A percentile compares a stretch with the other conserved stretches of the same genome.
Conservation (phyloP, 2,888 invertebrate genomes). For the Nudaria mundana region DNA sequence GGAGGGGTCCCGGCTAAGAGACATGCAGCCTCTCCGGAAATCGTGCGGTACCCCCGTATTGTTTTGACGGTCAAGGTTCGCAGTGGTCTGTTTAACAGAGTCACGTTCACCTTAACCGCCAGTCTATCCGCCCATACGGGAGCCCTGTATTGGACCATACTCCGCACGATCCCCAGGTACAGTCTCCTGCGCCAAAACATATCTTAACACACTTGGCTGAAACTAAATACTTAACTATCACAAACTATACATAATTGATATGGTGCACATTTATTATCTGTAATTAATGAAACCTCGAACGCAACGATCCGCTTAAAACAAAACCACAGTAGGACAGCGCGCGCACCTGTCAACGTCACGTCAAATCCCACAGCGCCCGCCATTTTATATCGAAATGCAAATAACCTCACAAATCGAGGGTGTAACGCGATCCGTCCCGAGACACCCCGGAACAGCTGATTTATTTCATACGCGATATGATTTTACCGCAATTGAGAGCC, state of each 20-base stretch:
- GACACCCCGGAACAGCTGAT: conserved; percentile 64
- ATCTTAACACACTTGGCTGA: too few species aligned
- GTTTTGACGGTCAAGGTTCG: too few species aligned
- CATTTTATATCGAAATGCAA: conserved; percentile 74
- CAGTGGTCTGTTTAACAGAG: too few species aligned
- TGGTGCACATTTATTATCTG: conserved; percentile 9
- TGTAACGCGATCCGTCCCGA: conserved; percentile 67
- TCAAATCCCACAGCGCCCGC: conserved; percentile 62
- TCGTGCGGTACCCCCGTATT: too few species aligned
- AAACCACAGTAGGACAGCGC: conserved; percentile 47
- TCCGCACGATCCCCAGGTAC: too few species aligned
- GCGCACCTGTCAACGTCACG: conserved; percentile 70
- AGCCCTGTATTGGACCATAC: too few species aligned
- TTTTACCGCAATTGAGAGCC: conserved; percentile 68
- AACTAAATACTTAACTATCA: too few species aligned
- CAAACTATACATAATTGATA: neutral
- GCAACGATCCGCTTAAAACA: conserved; percentile 45
- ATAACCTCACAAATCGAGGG: conserved; percentile 70
- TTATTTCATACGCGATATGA: conserved; percentile 76
- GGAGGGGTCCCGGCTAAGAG: too few species aligned
- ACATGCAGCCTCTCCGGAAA: too few species aligned
- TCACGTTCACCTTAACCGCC: too few species aligned
- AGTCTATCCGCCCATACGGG: too few species aligned
- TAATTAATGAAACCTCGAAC: conserved; percentile 43
- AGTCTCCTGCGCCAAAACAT: too few species aligned